phyloP scores from a whole-genome alignment of 2,113 vertebrate genomes.

The Chaenocephalus aceratus region DNA sequence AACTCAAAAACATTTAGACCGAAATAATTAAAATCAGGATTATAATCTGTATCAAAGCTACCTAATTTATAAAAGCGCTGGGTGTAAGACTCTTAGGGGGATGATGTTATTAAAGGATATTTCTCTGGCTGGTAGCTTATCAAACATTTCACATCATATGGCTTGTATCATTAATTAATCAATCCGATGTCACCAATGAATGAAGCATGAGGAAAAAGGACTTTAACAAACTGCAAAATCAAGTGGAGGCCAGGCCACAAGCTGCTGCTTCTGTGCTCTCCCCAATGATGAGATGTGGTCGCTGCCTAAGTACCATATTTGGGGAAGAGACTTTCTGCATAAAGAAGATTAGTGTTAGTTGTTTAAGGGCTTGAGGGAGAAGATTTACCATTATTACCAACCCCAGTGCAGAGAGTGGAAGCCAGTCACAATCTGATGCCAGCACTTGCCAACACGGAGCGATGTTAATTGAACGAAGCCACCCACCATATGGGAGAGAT shows the following conservation, averaged over 20 bases:
- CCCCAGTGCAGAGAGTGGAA: constrained; percentile 72
- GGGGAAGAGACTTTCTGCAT: constrained; percentile 84
- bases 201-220: not conserved
- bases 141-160: not conserved
- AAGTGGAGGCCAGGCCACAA: constrained; percentile 35
- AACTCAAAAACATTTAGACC: constrained; percentile 45
- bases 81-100: not conserved
- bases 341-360: constrained; percentile 88
- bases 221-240: constrained; percentile 21
- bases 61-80: not conserved
- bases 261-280: constrained; percentile 49
- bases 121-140: not conserved
- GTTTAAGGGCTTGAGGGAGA: constrained; percentile 77
- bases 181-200: constrained; percentile 19
- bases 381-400: constrained; percentile 85
- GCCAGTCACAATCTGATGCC: constrained; percentile 79
- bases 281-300: constrained; percentile 63
- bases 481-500: constrained; percentile 85
- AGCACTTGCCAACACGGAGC: constrained; percentile 64
- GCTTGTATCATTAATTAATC: not conserved
- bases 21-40: constrained; percentile 18
- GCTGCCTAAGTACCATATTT: constrained; percentile 79
- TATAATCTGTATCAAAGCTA: not conserved
- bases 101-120: not conserved
- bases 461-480: constrained; percentile 76